A percentile compares a stretch with the other conserved stretches of the same genome.
Evolutionary conservation across 30 jellyfish, hydroid and myxozoan species (phyloP).

Genomic region (Pelagia noctiluca): DNA sequence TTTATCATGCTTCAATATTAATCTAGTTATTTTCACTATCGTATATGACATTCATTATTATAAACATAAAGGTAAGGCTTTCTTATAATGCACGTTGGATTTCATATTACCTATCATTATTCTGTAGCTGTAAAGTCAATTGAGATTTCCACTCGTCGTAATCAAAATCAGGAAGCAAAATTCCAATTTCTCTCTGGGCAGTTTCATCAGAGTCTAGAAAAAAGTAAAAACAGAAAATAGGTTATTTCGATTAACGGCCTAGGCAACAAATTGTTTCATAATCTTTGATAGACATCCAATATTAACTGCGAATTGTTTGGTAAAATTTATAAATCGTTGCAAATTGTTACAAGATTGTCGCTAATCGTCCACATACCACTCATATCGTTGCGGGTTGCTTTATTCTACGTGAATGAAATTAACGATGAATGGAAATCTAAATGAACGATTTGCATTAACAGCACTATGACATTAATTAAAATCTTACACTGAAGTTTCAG

Average conservation of each 20-base stretch:
- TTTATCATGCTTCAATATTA: too few relatives aligned
- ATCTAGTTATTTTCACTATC: too few relatives aligned
- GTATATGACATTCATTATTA: too few relatives aligned
- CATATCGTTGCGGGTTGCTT: too few relatives aligned
- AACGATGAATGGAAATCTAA: too few relatives aligned
- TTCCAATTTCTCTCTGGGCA: conserved; percentile 49
- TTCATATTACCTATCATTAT: too few relatives aligned
- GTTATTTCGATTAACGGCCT: not conserved
- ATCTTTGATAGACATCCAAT: not conserved
- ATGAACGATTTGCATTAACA: too few relatives aligned
- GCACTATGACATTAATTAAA: too few relatives aligned
- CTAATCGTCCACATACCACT: not conserved
- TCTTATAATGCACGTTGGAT: too few relatives aligned
- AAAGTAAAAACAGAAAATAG: not conserved
- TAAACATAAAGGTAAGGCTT: too few relatives aligned
- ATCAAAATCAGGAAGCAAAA: conserved; percentile 55
- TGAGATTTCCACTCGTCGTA: conserved; percentile 20
- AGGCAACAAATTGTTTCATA: not conserved
- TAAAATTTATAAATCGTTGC: not conserved
- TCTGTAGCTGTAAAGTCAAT: not conserved
- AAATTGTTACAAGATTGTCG: not conserved
- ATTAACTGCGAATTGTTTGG: not conserved
- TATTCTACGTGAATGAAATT: too few relatives aligned
- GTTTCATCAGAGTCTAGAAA: conserved; percentile 59
- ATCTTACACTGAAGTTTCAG: too few relatives aligned